Percentiles rank a stretch among this genome's conserved stretches.
These are phyloP conservation scores for Hermetia illucens DNA, from an alignment of 1,140 invertebrate species.

Conservation along the genomic window DNA sequence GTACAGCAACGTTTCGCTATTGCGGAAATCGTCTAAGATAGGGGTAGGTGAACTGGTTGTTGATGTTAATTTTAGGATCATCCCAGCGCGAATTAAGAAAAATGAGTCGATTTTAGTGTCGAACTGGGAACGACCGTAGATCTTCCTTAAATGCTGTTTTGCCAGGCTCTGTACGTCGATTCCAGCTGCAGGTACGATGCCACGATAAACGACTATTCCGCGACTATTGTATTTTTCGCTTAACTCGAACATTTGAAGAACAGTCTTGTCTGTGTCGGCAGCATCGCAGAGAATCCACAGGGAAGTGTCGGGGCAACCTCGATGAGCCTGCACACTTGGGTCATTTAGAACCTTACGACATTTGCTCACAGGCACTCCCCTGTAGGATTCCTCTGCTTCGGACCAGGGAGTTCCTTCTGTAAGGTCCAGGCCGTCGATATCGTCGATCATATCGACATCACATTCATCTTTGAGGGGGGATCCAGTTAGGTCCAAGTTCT, in stretches of 20 bases:
- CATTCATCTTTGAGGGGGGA: constrained; percentile 27
- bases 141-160: too few species aligned
- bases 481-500: constrained; percentile 19
- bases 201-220: constrained; percentile 17
- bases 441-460: constrained; percentile 19
- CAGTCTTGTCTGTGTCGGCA: constrained; percentile 13
- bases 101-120: too few species aligned
- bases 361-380: constrained; percentile 12
- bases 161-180: too few species aligned
- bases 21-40: constrained; percentile 13
- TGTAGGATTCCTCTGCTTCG: constrained; percentile 21
- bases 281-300: constrained; percentile 25
- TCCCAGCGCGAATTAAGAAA: too few species aligned
- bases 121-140: too few species aligned
- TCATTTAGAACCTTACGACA: constrained; percentile 15
- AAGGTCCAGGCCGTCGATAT: constrained; percentile 16
- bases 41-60: constrained; percentile 11
- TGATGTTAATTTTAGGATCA: constrained; percentile 16
- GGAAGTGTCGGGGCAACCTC: constrained; percentile 10
- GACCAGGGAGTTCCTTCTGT: constrained; percentile 17
- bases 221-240: constrained; percentile 12
- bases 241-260: constrained; percentile 20
- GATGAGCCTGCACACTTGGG: constrained; percentile 14
- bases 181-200: constrained; percentile 17
- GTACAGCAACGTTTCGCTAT: constrained; percentile 16